phyloP scores from a whole-genome alignment of 2,797 vertebrate genomes.

The Cichlasoma orientale region DNA sequence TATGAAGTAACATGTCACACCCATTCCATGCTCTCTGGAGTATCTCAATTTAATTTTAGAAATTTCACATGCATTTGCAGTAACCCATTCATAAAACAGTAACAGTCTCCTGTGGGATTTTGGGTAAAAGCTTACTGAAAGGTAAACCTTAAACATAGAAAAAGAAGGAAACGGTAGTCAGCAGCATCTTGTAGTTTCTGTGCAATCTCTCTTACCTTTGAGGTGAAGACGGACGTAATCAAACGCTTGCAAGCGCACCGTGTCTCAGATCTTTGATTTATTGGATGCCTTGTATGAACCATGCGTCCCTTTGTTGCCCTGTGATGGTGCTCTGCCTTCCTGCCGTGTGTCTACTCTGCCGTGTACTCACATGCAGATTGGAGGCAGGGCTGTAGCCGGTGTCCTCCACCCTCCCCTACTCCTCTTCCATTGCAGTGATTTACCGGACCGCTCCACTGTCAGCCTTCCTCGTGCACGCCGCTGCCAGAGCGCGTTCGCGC shows the following conservation, averaged over 20 bases:
- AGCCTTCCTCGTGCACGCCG: slow-evolving; percentile 44
- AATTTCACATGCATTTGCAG: slow-evolving; percentile 9
- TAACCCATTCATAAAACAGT: neutral
- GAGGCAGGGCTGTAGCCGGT: slow-evolving; percentile 74
- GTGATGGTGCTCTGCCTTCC: slow-evolving; percentile 43
- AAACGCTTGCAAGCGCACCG: slow-evolving; percentile 1
- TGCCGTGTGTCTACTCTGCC: slow-evolving; percentile 49
- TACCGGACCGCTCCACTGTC: slow-evolving; percentile 42
- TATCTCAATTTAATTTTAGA: neutral
- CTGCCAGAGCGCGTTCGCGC: slow-evolving; percentile 2
- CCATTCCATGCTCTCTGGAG: slow-evolving; percentile 59
- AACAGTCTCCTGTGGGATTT: neutral
- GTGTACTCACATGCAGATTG: slow-evolving; percentile 57
- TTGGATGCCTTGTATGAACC: slow-evolving; percentile 46
- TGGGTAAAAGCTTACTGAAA: neutral
- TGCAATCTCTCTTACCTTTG: slow-evolving; percentile 58
- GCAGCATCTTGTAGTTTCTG: neutral
- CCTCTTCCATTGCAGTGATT: slow-evolving; percentile 70
- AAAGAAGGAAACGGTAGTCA: neutral
- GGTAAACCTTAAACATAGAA: neutral
- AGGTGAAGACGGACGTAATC: slow-evolving; percentile 51
- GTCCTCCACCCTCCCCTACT: slow-evolving; percentile 54
- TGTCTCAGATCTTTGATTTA: slow-evolving; percentile 46
- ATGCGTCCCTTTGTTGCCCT: slow-evolving; percentile 70
- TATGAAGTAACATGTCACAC: slow-evolving; percentile 68